Percentiles rank a stretch among this genome's conserved stretches.
These are phyloP conservation scores for Naso thynnoides DNA, from an alignment of 2,797 vertebrate genomes.

Conservation along the genomic window DNA sequence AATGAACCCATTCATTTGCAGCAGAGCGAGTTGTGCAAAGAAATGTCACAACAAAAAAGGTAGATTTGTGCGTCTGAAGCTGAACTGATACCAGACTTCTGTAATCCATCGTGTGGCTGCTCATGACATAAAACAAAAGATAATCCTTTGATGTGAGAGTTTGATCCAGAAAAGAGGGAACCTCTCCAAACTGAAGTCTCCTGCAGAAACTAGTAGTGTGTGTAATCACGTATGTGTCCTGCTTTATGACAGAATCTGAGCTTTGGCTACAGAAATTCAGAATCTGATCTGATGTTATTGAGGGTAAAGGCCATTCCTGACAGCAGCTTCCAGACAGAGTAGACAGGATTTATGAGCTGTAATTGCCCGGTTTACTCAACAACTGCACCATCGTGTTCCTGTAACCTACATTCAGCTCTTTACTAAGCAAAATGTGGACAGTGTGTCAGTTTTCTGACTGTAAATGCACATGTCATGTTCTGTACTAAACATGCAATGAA, in stretches of 20 bases:
- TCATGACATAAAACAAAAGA: neutral
- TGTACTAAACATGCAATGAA: neutral
- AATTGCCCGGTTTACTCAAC: constrained; percentile 25
- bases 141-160: neutral
- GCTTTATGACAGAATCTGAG: constrained; percentile 11
- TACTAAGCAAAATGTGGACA: constrained; percentile 22
- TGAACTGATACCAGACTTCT: neutral
- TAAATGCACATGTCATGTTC: neutral
- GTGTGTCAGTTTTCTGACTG: constrained; percentile 4
- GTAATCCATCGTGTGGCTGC: neutral
- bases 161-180: neutral
- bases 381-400: constrained; percentile 13
- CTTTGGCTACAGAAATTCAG: neutral
- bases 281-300: constrained; percentile 13
- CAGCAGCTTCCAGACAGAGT: constrained; percentile 1
- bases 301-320: constrained; percentile 25
- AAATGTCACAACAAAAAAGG: constrained; percentile 8
- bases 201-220: neutral
- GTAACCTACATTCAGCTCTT: constrained; percentile 49
- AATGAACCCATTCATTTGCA: constrained; percentile 55
- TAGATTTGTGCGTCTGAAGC: neutral
- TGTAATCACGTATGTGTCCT: neutral
- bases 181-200: constrained; percentile 2
- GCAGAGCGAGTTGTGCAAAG: constrained; percentile 17
- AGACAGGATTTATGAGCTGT: constrained; percentile 35